These are phyloP conservation scores for Acanthaster planci DNA, from an alignment of 35 echinoderm and acorn worm species.

Conservation along the genomic window DNA sequence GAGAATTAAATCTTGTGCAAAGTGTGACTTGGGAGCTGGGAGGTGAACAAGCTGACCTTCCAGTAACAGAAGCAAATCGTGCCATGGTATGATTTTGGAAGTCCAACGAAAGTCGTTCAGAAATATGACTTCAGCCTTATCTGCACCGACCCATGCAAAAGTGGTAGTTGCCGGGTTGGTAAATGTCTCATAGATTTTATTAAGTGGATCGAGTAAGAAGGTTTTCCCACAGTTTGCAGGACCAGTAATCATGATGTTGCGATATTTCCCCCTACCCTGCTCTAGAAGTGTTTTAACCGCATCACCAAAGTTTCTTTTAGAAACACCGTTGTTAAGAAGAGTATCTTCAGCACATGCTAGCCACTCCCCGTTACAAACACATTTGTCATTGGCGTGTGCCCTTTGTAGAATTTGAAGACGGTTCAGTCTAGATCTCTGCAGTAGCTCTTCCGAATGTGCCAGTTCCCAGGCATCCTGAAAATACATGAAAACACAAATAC, in stretches of 20 bases:
- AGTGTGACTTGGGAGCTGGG: slow-evolving; percentile 42
- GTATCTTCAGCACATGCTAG: background rate
- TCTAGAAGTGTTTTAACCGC: background rate
- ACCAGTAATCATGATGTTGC: slow-evolving; percentile 40
- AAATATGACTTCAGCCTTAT: slow-evolving; percentile 36
- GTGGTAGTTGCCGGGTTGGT: slow-evolving; percentile 15
- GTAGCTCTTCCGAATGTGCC: too few relatives aligned
- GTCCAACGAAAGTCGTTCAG: slow-evolving; percentile 43
- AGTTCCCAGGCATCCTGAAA: too few relatives aligned
- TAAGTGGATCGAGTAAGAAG: slow-evolving; percentile 25
- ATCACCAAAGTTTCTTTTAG: background rate
- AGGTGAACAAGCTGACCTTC: slow-evolving; percentile 42
- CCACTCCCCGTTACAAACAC: too few relatives aligned
- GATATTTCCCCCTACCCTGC: slow-evolving; percentile 25
- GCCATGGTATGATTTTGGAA: slow-evolving; percentile 44
- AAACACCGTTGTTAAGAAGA: background rate
- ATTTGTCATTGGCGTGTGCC: too few relatives aligned
- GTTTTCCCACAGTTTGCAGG: slow-evolving; percentile 53
- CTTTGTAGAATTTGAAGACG: too few relatives aligned
- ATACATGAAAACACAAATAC: too few relatives aligned
- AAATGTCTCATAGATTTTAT: slow-evolving; percentile 16
- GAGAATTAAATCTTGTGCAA: slow-evolving; percentile 34
- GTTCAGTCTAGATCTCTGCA: too few relatives aligned
- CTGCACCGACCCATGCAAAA: slow-evolving; percentile 44
- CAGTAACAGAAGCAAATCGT: slow-evolving; percentile 44